Conservation (phyloP, 2,797 vertebrate genomes). For the Halcyon leucocephala region DNA sequence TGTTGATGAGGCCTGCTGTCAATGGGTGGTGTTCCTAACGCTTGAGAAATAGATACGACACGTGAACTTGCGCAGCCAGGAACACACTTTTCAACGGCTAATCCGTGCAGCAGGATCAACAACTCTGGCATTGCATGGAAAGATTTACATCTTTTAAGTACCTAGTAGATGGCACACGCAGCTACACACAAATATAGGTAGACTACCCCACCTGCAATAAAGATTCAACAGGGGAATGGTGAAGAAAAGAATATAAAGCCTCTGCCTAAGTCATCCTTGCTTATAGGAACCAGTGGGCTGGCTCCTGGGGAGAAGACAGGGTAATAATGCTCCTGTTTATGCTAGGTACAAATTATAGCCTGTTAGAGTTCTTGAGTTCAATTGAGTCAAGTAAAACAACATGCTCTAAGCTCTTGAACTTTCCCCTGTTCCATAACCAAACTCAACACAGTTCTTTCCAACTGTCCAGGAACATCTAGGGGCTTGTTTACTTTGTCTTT, state of each 20-base stretch:
- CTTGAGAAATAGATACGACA: background rate
- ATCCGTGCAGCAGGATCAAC: constrained; percentile 22
- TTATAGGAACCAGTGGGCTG: background rate
- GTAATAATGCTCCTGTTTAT: background rate
- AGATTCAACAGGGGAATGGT: background rate
- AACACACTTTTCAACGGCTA: background rate
- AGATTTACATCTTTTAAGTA: constrained; percentile 17
- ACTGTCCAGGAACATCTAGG: background rate
- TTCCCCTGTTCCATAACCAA: background rate
- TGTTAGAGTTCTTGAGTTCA: background rate
- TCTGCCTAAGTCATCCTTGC: background rate
- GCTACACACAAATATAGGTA: background rate
- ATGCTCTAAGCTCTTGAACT: background rate
- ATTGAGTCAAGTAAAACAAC: background rate
- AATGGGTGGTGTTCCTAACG: constrained; percentile 23
- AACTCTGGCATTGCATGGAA: background rate
- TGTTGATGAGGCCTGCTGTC: constrained; percentile 64
- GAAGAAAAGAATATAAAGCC: background rate
- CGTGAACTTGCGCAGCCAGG: background rate
- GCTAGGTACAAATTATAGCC: background rate
- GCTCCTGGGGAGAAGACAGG: background rate
- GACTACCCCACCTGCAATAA: background rate
- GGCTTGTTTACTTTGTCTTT: background rate
- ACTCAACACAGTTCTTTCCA: background rate
- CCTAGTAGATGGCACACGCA: background rate